A percentile compares a stretch with the other conserved stretches of the same genome.
These are phyloP conservation scores for Echinometra lucunter DNA, from an alignment of 53 echinoderm and acorn worm genomes.

Conservation along the genomic window DNA sequence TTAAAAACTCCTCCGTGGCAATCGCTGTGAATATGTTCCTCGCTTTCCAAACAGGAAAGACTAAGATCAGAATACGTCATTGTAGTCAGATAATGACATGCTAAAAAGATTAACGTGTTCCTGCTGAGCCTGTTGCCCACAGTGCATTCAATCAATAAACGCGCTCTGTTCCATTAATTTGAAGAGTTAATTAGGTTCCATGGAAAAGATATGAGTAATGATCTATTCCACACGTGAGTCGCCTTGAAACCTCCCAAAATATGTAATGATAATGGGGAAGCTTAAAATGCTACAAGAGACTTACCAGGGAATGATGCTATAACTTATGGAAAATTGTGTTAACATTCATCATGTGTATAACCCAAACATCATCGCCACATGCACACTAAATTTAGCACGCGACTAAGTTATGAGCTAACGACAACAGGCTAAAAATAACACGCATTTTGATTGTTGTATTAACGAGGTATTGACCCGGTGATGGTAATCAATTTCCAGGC, in stretches of 20 bases:
- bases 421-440: neutral
- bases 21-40: neutral
- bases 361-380: neutral
- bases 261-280: neutral
- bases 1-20: no score
- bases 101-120: constrained; percentile 27
- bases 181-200: constrained; percentile 41
- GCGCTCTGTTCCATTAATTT: constrained; percentile 32
- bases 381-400: neutral
- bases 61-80: neutral
- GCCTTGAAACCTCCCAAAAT: constrained; percentile 34
- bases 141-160: constrained; percentile 43
- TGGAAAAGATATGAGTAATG: constrained; percentile 33
- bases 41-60: neutral
- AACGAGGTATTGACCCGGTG: neutral
- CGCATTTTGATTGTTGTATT: neutral
- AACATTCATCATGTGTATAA: constrained; percentile 6
- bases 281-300: neutral
- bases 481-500: neutral
- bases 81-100: neutral
- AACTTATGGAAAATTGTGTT: neutral
- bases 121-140: neutral
- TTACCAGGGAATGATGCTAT: neutral
- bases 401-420: neutral
- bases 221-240: constrained; percentile 12